A percentile compares a stretch with the other conserved stretches of the same genome.
Evolutionary conservation across 1,140 invertebrate species (phyloP).

Genomic region (Zaprionus capensis): DNA sequence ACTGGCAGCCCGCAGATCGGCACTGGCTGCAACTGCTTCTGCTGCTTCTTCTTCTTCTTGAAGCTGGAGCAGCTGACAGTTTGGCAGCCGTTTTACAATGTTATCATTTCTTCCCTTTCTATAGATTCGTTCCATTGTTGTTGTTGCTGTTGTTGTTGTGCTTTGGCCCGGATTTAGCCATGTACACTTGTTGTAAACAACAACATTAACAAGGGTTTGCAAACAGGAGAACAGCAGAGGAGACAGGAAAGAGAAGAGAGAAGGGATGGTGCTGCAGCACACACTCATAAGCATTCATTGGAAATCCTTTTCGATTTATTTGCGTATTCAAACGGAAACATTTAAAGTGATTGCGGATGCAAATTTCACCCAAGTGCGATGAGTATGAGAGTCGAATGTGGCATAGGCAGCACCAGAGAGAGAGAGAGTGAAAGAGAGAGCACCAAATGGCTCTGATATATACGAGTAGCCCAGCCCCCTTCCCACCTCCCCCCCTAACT

Average conservation of each 20-base stretch:
- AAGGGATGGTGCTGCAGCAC: slow-evolving; percentile 2
- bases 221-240: slow-evolving; percentile 1
- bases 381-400: neutral
- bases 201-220: slow-evolving; percentile 78
- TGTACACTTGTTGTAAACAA: slow-evolving; percentile 80
- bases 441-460: slow-evolving; percentile 53
- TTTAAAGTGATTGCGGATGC: slow-evolving; percentile 83
- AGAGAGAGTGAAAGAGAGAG: slow-evolving; percentile 24
- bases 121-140: neutral
- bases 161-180: slow-evolving; percentile 69
- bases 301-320: slow-evolving; percentile 83
- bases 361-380: slow-evolving; percentile 57
- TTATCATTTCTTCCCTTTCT: slow-evolving; percentile 51
- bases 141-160: slow-evolving; percentile 36
- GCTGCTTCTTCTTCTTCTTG: slow-evolving; percentile 4
- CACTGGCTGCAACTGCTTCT: slow-evolving; percentile 19
- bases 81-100: slow-evolving; percentile 64
- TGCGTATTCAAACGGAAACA: slow-evolving; percentile 83
- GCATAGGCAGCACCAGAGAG: slow-evolving; percentile 8
- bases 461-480: neutral
- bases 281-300: slow-evolving; percentile 81
- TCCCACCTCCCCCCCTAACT: slow-evolving; percentile 15
- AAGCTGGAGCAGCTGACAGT: slow-evolving; percentile 52
- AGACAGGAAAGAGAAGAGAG: neutral
- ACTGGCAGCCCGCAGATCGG: slow-evolving; percentile 5